These are phyloP conservation scores for Venustoraphidia nigricollis DNA, from an alignment of 2,888 invertebrate genomes.

Conservation along the genomic window DNA sequence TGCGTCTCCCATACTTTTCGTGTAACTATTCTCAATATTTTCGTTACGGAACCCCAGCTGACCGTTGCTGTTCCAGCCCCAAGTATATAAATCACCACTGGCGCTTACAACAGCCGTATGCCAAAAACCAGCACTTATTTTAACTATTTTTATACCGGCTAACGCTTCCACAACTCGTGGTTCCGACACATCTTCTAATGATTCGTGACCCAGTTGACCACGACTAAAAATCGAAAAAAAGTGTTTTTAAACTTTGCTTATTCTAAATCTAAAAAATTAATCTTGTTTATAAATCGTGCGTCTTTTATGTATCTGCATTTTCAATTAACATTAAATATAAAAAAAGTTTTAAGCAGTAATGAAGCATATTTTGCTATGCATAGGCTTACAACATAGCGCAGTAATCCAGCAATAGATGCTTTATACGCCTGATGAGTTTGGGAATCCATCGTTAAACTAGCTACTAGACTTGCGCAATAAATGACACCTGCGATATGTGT, in stretches of 20 bases:
- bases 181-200: conserved; percentile 39
- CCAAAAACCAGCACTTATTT: conserved; percentile 74
- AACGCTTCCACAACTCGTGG: conserved; percentile 58
- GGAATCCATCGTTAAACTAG: too few species aligned
- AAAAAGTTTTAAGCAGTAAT: too few species aligned
- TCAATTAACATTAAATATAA: neutral
- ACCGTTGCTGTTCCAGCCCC: conserved; percentile 86
- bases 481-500: too few species aligned
- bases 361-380: conserved; percentile 8
- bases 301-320: neutral
- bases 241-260: neutral
- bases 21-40: conserved; percentile 20
- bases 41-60: conserved; percentile 54
- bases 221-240: conserved; percentile 39
- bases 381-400: too few species aligned
- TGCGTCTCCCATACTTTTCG: conserved; percentile 3
- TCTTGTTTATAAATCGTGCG: too few species aligned
- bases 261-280: neutral
- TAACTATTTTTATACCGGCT: conserved; percentile 53
- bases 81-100: conserved; percentile 69
- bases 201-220: conserved; percentile 75
- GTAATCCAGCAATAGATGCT: too few species aligned
- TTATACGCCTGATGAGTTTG: too few species aligned
- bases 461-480: too few species aligned
- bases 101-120: conserved; percentile 66